Evolutionary conservation across 2,113 vertebrate genomes (phyloP).

Genomic region (Tretioscincus oriximinensis): DNA sequence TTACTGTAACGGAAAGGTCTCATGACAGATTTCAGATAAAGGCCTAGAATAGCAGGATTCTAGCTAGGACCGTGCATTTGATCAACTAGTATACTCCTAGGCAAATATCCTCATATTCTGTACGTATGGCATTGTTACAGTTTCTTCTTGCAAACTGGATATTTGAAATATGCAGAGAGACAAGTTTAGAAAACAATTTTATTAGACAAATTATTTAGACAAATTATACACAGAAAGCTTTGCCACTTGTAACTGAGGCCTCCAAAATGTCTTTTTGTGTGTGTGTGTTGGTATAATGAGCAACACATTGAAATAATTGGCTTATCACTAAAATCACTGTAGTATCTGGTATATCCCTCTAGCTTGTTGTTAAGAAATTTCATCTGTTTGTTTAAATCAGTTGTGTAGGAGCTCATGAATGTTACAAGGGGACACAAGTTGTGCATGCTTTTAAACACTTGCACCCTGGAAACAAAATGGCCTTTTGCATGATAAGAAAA

Average conservation of each 20-base stretch:
- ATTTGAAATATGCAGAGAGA: conserved; percentile 42
- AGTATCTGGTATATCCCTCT: conserved; percentile 89
- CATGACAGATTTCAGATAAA: no score
- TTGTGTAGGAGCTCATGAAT: conserved; percentile 89
- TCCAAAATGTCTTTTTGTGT: conserved; percentile 79
- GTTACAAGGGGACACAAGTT: conserved; percentile 92
- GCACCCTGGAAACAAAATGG: conserved; percentile 84
- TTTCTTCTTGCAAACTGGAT: not conserved
- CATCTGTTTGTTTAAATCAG: conserved; percentile 51
- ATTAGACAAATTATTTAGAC: conserved; percentile 99
- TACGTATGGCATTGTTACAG: not conserved
- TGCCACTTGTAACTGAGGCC: conserved; percentile 99
- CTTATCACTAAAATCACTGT: conserved; percentile 88
- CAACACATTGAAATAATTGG: conserved; percentile 97
- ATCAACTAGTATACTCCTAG: not conserved
- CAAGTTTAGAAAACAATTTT: conserved; percentile 99
- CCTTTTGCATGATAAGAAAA: conserved; percentile 77
- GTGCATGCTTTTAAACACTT: conserved; percentile 95
- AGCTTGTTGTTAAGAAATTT: conserved; percentile 68
- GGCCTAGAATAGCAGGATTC: no score
- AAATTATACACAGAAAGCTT: conserved; percentile 99
- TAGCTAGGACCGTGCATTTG: not conserved
- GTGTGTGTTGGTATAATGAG: conserved; percentile 97
- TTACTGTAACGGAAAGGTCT: no score
- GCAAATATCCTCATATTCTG: not conserved